Base-by-base conservation (phyloP, 1,140 invertebrate genomes). In the Limonius californicus region DNA sequence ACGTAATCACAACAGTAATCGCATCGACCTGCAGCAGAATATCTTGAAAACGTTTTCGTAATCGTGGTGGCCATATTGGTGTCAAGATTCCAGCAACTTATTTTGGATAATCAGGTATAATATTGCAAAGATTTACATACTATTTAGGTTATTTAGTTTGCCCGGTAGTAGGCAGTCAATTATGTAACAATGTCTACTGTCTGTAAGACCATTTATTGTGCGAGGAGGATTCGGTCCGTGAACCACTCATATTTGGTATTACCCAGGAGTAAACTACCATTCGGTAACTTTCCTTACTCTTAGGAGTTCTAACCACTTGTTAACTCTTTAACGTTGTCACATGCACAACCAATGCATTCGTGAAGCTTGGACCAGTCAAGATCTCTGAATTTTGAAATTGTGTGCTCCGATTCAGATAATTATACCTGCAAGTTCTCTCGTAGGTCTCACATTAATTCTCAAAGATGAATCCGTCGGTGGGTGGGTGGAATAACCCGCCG, bases 381-480 rank as follows among this genome's bases (percentile, higher is more conserved):
- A 7, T 62, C 61, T 57, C 55, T 55, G 53, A 50, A 61, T 43
- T 56, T 62, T 62, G 27, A 42, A 62, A 62, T 57, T 8, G 15
- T 47, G 14, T 53, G 27, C 42, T 67, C 42, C 42, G 64, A 69
- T 64, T 63, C 69, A 67, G 71, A 65, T 69, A 70, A 72, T 64
- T 75, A 75, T 75, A 75, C 72, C 73, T 76, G 73, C 70, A 75
- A 76, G 74, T 74, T 76, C 75, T 76, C 70, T 76, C 75, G 73
- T 75, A 75, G 73, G 73, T 74, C 59, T 53, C 65, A 67, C 62
- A 70, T 62, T 64, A 57, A 66, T 70, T 55, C 55, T 62, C 59
- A 72, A 63, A 67, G 64, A 75, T 75, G 75, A 75, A 70, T 67
- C 68, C 68, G 53, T 68, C 70, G 12, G 39, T 7, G n/a, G 60